Evolutionary conservation across 2,113 vertebrate species (phyloP), one percentile per base, ranked within the genome.

Genomic region (Paracanthobrama guichenoti): DNA sequence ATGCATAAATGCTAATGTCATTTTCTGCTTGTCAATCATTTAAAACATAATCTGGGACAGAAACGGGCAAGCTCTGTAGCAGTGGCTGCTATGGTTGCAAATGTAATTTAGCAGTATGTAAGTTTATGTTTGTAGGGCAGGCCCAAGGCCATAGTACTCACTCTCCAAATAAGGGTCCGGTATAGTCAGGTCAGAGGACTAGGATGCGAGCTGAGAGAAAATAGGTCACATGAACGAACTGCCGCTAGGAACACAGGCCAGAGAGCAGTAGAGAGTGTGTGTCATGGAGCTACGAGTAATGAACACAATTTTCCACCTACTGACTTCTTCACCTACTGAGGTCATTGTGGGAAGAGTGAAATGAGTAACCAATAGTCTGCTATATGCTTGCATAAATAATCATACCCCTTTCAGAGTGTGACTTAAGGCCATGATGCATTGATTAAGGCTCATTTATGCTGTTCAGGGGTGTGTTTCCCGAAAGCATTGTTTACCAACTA

Each of bases 191-290:
- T 50, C 46, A 10, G 71, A 62, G 79, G 85, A 85, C 35, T 86
- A 79, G 72, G 28, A 46, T 1, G 53, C 84, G 24, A 76, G 60
- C 73, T 42, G 18, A 53, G 22, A 55, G 78, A 84, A 89, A 91
- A 44, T 86, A 76, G 87, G 90, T 91, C 89, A 90, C 53, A 28
- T 77, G 74, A 85, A 74, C 26, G 62, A 31, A 22, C 71, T 82
- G 57, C 53, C 71, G 64, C 39, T 14, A 62, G 59, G 62, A 60
- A 26, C 39, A 60, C 64, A 59, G 50, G 20, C 50, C 74, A 59
- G 55, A 84, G 67, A 82, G 31, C 84, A 86, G 84, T 66, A 4
- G 24, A 79, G 59, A 18, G 53, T 18, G 6, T 31, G 22, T 50
- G 72, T 84, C 86, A 86, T 35, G 53, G 48, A 28, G 55, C 28